phyloP scores from a whole-genome alignment of 2,113 vertebrate genomes.

The Galeopterus variegatus region DNA sequence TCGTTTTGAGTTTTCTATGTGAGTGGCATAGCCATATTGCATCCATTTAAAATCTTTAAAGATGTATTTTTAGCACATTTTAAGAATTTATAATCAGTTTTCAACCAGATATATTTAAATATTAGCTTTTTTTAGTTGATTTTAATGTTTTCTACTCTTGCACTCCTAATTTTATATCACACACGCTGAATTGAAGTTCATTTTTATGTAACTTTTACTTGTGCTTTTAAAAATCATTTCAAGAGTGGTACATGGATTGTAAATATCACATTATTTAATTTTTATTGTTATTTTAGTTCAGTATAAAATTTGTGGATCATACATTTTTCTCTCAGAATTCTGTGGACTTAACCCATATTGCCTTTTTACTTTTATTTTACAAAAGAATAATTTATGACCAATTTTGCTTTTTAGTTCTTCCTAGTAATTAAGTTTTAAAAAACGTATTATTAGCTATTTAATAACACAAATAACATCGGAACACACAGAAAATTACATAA shows the following conservation, averaged over 20 bases:
- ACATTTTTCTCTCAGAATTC: neutral
- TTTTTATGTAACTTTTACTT: neutral
- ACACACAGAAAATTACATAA: neutral
- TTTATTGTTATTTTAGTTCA: neutral
- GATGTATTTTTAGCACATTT: neutral
- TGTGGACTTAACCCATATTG: neutral
- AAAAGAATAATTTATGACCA: neutral
- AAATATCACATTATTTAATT: neutral
- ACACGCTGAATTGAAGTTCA: neutral
- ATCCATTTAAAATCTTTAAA: neutral
- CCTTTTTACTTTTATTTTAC: conserved; percentile 16
- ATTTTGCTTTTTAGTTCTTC: neutral
- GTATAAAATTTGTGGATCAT: neutral
- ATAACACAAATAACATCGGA: neutral
- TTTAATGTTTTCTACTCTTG: neutral
- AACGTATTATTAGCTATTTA: neutral
- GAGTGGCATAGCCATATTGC: neutral
- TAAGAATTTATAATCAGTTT: neutral
- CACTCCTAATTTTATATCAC: neutral
- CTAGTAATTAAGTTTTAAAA: conserved; percentile 5
- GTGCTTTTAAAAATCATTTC: neutral
- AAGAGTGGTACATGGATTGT: neutral
- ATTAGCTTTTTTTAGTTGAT: conserved; percentile 2
- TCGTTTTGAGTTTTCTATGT: neutral
- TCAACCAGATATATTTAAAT: neutral